Base-by-base conservation (phyloP, 2,888 invertebrate genomes). In the Pogonocherus hispidulus region DNA sequence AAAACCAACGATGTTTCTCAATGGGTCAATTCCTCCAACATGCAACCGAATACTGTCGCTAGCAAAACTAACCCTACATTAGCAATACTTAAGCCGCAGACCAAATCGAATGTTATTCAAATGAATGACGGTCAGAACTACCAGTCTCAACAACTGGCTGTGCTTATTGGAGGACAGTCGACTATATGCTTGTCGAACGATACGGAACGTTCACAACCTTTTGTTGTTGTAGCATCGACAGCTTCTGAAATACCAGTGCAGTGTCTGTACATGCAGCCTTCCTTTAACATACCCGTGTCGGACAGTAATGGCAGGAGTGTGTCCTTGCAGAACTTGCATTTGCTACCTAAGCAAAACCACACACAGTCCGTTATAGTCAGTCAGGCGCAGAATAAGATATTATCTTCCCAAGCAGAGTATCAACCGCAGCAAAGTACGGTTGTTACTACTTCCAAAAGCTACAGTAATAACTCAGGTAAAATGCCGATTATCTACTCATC, bases 301-400 rank as follows among this genome's bases (percentile, higher is more conserved):
- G 87, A 88, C 83, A 70, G 81, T 6, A 78, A 74, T 66, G 78
- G 80, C 8, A 75, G 81, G 20, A 78, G 78, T 63, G 73, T 83
- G 27, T 73, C 83, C 6, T 57, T 85, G 54, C 84, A 83, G 59
- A 79, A 83, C 20, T 67, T 83, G 27, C 84, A 85, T 63, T 72
- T 84, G 49, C 74, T 84, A 60, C 82, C 83, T 3, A 83, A 85
- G 77, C 78, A 83, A 20, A 78, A 84, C 56, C 81, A 87, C 63
- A 81, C 86, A 20, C 88, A 89, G 69, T 88, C 89, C 49, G 89
- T 89, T 46, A 89, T 89, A 73, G 89, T 89, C 60, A 88, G 87
- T 76, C 89, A 89, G 80, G 73, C 83, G 37, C 75, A 75, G 46
- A 74, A 66, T 49, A 76, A 77, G 60, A 37, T 70, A 23, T 67